phyloP scores from a whole-genome alignment of 2,888 invertebrate genomes.

The Dastarcus helophoroides region DNA sequence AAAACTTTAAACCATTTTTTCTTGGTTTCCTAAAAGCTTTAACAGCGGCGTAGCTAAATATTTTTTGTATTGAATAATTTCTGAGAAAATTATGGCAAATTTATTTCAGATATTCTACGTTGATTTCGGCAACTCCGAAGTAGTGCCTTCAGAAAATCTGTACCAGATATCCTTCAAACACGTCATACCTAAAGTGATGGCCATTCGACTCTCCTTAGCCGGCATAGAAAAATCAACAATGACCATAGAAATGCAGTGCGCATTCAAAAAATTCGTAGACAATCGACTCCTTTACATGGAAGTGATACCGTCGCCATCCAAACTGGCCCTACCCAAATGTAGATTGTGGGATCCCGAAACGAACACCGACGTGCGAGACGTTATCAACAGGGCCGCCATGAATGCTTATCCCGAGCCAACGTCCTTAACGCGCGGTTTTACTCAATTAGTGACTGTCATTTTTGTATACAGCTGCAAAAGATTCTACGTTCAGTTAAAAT shows the following conservation, averaged over 20 bases:
- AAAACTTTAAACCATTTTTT: no score
- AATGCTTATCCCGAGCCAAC: constrained; percentile 30
- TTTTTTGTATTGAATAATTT: no score
- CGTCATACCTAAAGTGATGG: constrained; percentile 61
- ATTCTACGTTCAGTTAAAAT: constrained; percentile 62
- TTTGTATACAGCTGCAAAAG: constrained; percentile 58
- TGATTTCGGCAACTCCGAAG: constrained; percentile 69
- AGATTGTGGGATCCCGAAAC: constrained; percentile 48
- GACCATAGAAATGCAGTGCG: constrained; percentile 50
- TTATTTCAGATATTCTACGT: constrained; percentile 57
- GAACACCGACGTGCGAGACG: constrained; percentile 47
- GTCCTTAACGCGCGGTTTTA: constrained; percentile 28
- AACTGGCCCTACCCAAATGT: constrained; percentile 64
- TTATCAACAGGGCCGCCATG: constrained; percentile 36
- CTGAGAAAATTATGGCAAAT: no score
- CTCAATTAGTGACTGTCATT: constrained; percentile 47
- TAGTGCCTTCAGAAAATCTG: constrained; percentile 56
- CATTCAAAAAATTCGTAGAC: constrained; percentile 58
- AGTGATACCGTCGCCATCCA: constrained; percentile 57
- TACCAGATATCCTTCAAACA: constrained; percentile 65
- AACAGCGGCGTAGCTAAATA: no score
- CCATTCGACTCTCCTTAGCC: constrained; percentile 60
- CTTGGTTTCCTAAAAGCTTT: no score
- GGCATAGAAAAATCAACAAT: constrained; percentile 48
- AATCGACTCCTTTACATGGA: constrained; percentile 52